These are phyloP conservation scores for Vannuccia rotundouncinata DNA, from an alignment of 2,888 invertebrate species.

Conservation along the genomic window DNA sequence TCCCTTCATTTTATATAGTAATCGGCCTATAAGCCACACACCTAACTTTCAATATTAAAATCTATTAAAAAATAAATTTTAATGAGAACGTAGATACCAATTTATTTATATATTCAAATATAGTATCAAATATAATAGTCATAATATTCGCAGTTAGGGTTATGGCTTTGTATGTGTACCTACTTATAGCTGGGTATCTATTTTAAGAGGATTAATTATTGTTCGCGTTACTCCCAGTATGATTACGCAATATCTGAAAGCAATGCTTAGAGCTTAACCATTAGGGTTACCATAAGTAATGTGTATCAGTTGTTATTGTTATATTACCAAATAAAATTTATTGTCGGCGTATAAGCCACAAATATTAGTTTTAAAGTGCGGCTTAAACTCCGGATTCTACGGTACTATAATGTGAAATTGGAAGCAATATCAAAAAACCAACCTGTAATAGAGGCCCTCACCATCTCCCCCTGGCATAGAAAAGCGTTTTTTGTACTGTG, in stretches of 20 bases:
- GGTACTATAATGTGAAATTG: background rate
- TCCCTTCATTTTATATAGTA: too few species aligned
- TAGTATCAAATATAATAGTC: background rate
- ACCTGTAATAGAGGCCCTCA: slow-evolving; percentile 56
- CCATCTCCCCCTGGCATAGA: slow-evolving; percentile 70
- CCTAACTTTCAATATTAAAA: background rate
- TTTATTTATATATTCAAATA: background rate
- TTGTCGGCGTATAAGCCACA: background rate
- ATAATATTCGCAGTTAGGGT: background rate
- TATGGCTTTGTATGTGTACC: background rate
- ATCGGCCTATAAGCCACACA: background rate
- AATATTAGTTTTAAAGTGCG: background rate
- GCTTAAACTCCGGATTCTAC: background rate
- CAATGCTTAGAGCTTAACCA: background rate
- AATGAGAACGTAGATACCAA: background rate
- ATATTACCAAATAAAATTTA: background rate
- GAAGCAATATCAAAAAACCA: background rate
- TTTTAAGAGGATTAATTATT: background rate
- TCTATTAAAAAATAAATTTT: background rate
- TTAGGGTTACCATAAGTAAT: too few species aligned
- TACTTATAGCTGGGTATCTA: background rate
- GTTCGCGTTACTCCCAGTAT: background rate
- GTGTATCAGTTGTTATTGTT: too few species aligned
- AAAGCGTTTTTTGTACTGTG: slow-evolving; percentile 79
- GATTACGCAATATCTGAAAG: background rate